Conservation (phyloP, 1,140 invertebrate genomes). For the Zaprionus ghesquierei region DNA sequence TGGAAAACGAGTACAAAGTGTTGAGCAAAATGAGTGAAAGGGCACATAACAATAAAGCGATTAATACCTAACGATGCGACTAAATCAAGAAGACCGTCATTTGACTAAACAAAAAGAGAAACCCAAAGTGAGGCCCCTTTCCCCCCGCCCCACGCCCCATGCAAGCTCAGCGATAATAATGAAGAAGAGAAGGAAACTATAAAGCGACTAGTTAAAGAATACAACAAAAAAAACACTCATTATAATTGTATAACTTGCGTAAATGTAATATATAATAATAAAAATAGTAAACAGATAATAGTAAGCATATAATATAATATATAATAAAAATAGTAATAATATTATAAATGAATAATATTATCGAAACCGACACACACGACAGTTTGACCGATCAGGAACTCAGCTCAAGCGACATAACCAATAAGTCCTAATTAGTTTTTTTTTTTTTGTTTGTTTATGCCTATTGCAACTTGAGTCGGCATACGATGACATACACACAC, state of each 20-base stretch:
- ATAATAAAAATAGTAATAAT: conserved; percentile 5
- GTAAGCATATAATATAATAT: too few species aligned
- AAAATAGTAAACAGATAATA: conserved; percentile 26
- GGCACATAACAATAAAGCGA: conserved; percentile 30
- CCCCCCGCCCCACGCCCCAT: neutral
- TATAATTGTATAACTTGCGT: conserved; percentile 39
- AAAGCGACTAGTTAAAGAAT: conserved; percentile 19
- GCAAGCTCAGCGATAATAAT: conserved; percentile 46
- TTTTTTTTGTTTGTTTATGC: conserved; percentile 25
- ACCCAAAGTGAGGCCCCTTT: neutral
- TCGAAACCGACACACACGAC: conserved; percentile 1
- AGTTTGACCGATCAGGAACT: conserved; percentile 42
- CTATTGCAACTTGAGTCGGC: conserved; percentile 19
- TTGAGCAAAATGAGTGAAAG: conserved; percentile 48
- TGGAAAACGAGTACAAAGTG: conserved; percentile 66
- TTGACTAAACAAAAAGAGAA: conserved; percentile 25
- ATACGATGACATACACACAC: conserved; percentile 21
- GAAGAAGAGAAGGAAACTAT: conserved; percentile 2
- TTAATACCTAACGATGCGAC: conserved; percentile 2
- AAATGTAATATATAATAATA: conserved; percentile 32
- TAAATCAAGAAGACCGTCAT: conserved; percentile 12
- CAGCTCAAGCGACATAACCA: conserved; percentile 37
- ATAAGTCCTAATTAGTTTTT: conserved; percentile 24
- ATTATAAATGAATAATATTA: conserved; percentile 9
- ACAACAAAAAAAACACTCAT: conserved; percentile 34